Evolutionary conservation across 2,113 vertebrate species (phyloP).

Genomic region (Heterotilapia buettikoferi): DNA sequence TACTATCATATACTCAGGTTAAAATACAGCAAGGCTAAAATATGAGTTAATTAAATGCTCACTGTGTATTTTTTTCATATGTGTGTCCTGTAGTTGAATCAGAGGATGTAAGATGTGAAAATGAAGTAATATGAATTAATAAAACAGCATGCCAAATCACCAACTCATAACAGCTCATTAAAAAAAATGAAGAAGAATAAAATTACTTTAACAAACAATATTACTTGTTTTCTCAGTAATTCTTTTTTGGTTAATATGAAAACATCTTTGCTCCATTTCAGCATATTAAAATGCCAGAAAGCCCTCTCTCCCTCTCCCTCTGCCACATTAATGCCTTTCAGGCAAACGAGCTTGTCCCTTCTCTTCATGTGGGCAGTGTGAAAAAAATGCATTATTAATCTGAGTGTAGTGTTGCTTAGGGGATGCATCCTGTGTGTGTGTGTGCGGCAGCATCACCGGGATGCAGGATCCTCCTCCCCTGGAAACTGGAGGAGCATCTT

Average conservation of each 20-base stretch:
- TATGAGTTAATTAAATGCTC: neutral
- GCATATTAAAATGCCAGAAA: neutral
- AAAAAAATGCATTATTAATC: neutral
- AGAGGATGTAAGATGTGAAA: neutral
- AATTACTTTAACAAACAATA: neutral
- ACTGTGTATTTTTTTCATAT: neutral
- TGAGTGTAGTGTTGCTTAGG: neutral
- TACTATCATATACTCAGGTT: too few relatives aligned
- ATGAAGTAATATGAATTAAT: neutral
- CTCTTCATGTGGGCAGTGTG: neutral
- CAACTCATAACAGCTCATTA: neutral
- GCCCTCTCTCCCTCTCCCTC: neutral
- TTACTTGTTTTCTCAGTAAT: neutral
- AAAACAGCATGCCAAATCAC: neutral
- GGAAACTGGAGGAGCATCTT: conserved; percentile 55
- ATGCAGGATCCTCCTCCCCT: conserved; percentile 21
- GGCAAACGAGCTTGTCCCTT: neutral
- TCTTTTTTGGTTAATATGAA: neutral
- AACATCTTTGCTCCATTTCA: neutral
- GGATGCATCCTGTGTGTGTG: neutral
- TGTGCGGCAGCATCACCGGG: conserved; percentile 3
- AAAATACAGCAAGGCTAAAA: neutral
- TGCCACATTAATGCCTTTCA: neutral
- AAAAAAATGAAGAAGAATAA: neutral
- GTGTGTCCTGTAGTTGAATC: neutral